These are phyloP conservation scores for Chaunax sp. DNA, from an alignment of 2,797 vertebrate genomes.

Conservation along the genomic window DNA sequence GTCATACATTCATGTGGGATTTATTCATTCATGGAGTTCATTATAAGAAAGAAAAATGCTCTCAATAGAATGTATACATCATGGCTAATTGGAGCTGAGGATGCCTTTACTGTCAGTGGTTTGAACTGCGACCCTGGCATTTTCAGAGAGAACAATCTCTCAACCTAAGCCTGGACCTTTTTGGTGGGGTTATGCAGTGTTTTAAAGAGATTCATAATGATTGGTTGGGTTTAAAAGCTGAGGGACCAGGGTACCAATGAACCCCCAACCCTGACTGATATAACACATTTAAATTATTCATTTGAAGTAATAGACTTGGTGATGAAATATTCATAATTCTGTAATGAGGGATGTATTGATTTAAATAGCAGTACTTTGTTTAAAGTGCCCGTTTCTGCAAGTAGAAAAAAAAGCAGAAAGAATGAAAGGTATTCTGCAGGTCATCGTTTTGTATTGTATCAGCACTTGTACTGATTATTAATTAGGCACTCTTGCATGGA, in stretches of 20 bases:
- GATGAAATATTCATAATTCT: conserved; percentile 83
- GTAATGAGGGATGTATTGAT: conserved; percentile 84
- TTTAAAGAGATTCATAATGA: conserved; percentile 73
- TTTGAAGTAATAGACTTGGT: conserved; percentile 81
- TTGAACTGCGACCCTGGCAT: conserved; percentile 72
- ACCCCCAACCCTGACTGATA: conserved; percentile 78
- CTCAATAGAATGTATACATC: conserved; percentile 52
- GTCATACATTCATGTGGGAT: conserved; percentile 36
- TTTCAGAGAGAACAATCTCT: conserved; percentile 62
- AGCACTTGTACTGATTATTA: conserved; percentile 70
- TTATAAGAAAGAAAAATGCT: conserved; percentile 62
- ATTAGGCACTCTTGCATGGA: conserved; percentile 61
- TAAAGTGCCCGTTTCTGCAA: conserved; percentile 54
- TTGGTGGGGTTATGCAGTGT: conserved; percentile 47
- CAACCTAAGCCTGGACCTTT: conserved; percentile 63
- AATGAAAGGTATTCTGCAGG: conserved; percentile 65
- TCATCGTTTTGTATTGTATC: conserved; percentile 67
- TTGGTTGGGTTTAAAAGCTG: conserved; percentile 74
- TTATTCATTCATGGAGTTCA: conserved; percentile 39
- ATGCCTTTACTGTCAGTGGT: conserved; percentile 62
- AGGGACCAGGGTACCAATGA: conserved; percentile 68
- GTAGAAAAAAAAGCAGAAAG: conserved; percentile 28
- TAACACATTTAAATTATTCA: conserved; percentile 84
- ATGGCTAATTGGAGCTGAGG: conserved; percentile 69
- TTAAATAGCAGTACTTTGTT: conserved; percentile 81